phyloP scores from a whole-genome alignment of 2,888 invertebrate genomes.

The Allygus modestus region DNA sequence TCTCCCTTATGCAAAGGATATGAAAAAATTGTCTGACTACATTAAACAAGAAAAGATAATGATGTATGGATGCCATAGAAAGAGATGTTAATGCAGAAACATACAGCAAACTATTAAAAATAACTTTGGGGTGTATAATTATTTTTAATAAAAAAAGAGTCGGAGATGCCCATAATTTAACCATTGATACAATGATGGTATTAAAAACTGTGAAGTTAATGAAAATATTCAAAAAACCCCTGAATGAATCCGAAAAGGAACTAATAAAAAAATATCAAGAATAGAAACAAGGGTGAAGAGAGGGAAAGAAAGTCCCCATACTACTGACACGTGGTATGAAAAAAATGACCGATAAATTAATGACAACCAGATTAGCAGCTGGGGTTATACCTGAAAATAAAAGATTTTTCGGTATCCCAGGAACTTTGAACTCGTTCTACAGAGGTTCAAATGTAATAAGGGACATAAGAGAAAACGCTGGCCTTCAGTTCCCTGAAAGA shows the following conservation, averaged over 20 bases:
- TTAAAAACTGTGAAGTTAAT: neutral
- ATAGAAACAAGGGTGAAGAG: neutral
- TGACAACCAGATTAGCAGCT: neutral
- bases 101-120: neutral
- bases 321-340: neutral
- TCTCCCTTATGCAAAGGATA: neutral
- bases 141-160: neutral
- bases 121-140: neutral
- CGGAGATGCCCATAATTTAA: neutral
- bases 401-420: too few relatives aligned
- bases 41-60: slow-evolving; percentile 1
- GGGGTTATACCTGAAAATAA: too few relatives aligned
- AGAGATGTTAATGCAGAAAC: neutral
- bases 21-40: neutral
- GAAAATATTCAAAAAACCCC: neutral
- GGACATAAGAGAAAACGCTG: neutral
- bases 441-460: neutral
- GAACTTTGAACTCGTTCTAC: neutral
- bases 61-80: neutral
- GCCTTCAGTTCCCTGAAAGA: neutral
- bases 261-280: neutral
- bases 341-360: neutral
- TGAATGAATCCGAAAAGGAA: neutral
- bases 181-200: neutral
- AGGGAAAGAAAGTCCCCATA: neutral